A percentile compares a stretch with the other conserved stretches of the same genome.
Conservation (phyloP, 2,113 vertebrate genomes). For the Campylomormyrus numenius region DNA sequence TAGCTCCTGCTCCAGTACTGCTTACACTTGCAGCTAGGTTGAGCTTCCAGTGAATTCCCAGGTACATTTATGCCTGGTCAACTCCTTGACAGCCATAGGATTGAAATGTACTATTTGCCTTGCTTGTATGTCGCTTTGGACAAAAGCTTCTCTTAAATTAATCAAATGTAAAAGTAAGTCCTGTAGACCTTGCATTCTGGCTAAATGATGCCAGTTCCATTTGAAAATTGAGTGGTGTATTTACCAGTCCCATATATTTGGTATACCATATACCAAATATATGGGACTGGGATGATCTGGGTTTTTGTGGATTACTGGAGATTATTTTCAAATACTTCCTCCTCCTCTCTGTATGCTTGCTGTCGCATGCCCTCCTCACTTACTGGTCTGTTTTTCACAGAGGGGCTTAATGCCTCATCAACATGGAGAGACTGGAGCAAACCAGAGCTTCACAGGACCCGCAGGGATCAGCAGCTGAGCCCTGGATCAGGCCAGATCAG, state of each 20-base stretch:
- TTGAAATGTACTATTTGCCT: not conserved
- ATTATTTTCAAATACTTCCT: not conserved
- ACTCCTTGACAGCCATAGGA: not conserved
- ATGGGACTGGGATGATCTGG: not conserved
- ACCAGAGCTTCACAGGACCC: constrained; percentile 30
- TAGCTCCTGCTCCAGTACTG: not conserved
- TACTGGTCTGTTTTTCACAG: constrained; percentile 26
- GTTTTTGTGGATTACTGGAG: not conserved
- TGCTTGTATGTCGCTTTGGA: not conserved
- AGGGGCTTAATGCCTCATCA: constrained; percentile 22
- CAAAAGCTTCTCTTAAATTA: not conserved
- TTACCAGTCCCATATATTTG: not conserved
- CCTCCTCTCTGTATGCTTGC: not conserved
- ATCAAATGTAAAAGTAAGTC: not conserved
- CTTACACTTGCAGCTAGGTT: not conserved
- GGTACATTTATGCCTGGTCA: not conserved
- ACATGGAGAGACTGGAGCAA: constrained; percentile 26
- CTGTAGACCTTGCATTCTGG: not conserved
- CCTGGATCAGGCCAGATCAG: constrained; percentile 41
- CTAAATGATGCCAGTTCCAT: not conserved
- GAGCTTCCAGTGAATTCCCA: too few relatives aligned
- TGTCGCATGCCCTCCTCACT: not conserved
- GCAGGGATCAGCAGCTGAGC: constrained; percentile 36
- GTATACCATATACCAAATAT: not conserved
- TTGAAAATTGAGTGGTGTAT: not conserved